Conservation (phyloP, 2,888 invertebrate genomes). For the Dione vanillae region DNA sequence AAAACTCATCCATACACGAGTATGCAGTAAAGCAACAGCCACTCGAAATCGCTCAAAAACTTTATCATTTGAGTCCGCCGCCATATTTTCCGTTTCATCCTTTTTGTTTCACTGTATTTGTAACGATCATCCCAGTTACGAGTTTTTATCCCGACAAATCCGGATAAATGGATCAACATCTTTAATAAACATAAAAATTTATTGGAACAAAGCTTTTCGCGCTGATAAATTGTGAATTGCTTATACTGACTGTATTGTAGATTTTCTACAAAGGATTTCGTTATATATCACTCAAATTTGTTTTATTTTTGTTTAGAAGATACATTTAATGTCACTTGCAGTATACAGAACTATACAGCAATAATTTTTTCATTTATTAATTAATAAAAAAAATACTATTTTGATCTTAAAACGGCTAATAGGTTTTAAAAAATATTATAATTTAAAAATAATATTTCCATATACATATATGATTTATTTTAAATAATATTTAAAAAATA, state of each 20-base stretch:
- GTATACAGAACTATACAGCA: no score
- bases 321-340: background rate
- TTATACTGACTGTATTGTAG: slow-evolving; percentile 18
- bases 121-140: slow-evolving; percentile 51
- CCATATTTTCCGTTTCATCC: slow-evolving; percentile 48
- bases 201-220: slow-evolving; percentile 43
- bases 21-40: slow-evolving; percentile 36
- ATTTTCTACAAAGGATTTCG: background rate
- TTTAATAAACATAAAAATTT: slow-evolving; percentile 53
- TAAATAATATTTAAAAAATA: background rate
- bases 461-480: no score
- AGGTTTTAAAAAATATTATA: no score
- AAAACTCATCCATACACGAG: no score
- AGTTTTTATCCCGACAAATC: slow-evolving; percentile 50
- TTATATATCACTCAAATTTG: background rate
- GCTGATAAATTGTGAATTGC: slow-evolving; percentile 39
- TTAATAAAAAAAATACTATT: no score
- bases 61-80: slow-evolving; percentile 43
- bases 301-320: background rate
- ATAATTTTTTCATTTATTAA: no score
- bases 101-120: slow-evolving; percentile 49
- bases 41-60: slow-evolving; percentile 34
- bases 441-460: no score
- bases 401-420: no score
- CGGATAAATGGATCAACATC: slow-evolving; percentile 50